Evolutionary conservation across 1,140 invertebrate species (phyloP).

Genomic region (Megalonaias nervosa): DNA sequence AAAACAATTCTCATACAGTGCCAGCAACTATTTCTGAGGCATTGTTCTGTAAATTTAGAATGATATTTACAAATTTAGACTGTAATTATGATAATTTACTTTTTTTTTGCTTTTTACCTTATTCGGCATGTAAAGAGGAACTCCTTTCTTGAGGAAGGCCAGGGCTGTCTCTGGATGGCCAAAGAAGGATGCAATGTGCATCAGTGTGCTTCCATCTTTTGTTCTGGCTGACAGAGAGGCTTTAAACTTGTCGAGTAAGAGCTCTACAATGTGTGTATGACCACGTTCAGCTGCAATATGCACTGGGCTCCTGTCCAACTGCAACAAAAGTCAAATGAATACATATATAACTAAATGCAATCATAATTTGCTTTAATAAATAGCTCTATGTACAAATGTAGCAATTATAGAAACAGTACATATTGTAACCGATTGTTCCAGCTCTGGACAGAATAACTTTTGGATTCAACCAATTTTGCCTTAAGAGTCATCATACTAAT

Average conservation of each 20-base stretch:
- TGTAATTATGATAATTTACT: background rate
- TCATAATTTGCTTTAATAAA: no score
- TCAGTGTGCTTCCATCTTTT: slow-evolving; percentile 94
- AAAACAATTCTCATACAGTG: no score
- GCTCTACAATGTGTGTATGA: slow-evolving; percentile 94
- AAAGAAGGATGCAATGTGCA: slow-evolving; percentile 97
- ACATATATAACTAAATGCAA: background rate
- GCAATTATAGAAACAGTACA: no score
- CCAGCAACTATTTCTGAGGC: no score
- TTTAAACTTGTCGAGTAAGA: slow-evolving; percentile 97
- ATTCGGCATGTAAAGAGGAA: slow-evolving; percentile 99
- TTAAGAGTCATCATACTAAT: no score
- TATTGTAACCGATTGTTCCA: no score
- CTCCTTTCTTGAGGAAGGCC: slow-evolving; percentile 98
- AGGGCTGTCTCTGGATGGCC: slow-evolving; percentile 99
- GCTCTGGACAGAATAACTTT: no score
- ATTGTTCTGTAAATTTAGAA: no score
- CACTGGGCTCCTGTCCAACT: slow-evolving; percentile 92
- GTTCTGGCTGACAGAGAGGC: slow-evolving; percentile 79
- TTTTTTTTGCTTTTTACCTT: slow-evolving; percentile 74
- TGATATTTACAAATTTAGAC: no score
- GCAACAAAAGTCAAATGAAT: slow-evolving; percentile 24
- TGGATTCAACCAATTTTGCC: no score
- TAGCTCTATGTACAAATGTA: no score
- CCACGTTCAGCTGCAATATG: slow-evolving; percentile 98